Conservation (phyloP, 2,797 vertebrate genomes). For the Taeniopygia guttata region DNA sequence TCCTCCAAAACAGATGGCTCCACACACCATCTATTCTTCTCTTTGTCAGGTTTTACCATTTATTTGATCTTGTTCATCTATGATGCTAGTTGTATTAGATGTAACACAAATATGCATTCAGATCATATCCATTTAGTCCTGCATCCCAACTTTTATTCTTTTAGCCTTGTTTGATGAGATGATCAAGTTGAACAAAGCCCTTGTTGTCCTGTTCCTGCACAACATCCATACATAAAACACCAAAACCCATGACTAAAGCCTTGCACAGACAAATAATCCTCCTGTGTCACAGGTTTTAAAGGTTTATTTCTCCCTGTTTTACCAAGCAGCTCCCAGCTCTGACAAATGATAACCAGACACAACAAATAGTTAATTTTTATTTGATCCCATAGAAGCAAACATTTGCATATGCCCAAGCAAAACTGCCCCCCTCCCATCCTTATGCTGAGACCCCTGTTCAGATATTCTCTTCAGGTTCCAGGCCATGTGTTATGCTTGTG, state of each 20-base stretch:
- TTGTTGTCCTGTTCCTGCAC: constrained; percentile 64
- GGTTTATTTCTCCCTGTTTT: background rate
- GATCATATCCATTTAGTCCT: constrained; percentile 80
- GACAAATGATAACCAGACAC: constrained; percentile 20
- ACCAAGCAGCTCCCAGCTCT: background rate
- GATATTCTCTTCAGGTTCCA: constrained; percentile 65
- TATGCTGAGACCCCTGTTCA: constrained; percentile 59
- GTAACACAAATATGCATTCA: constrained; percentile 84
- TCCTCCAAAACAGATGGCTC: constrained; percentile 99
- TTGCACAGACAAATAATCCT: constrained; percentile 34
- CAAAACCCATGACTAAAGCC: constrained; percentile 46
- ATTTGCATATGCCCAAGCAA: constrained; percentile 57
- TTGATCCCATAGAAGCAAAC: constrained; percentile 33
- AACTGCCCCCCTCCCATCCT: constrained; percentile 32
- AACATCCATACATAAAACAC: constrained; percentile 54
- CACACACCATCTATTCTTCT: constrained; percentile 96
- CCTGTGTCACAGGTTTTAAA: constrained; percentile 34
- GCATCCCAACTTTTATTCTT: constrained; percentile 78
- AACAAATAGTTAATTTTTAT: constrained; percentile 64
- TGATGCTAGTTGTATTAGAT: constrained; percentile 85
- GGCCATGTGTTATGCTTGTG: constrained; percentile 68
- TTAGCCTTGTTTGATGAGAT: constrained; percentile 75
- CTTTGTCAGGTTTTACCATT: constrained; percentile 93
- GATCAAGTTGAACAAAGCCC: constrained; percentile 78
- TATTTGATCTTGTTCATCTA: constrained; percentile 91